Percentiles rank a stretch among this genome's conserved stretches.
phyloP scores from a whole-genome alignment of 2,888 invertebrate genomes.

The Prosopocoilus inquinatus region DNA sequence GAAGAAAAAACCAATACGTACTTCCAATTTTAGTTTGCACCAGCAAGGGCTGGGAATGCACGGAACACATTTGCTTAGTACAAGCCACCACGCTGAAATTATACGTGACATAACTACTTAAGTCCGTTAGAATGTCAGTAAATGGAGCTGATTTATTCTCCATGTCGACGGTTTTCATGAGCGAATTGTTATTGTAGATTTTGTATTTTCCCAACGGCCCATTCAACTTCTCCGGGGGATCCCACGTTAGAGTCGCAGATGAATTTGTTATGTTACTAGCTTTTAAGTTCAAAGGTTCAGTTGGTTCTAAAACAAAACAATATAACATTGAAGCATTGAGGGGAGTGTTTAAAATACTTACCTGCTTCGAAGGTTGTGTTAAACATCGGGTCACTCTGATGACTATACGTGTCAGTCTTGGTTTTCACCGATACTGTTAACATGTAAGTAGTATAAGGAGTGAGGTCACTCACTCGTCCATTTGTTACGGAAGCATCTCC shows the following conservation, averaged over 20 bases:
- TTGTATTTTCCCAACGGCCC: conserved; percentile 70
- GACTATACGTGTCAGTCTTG: conserved; percentile 54
- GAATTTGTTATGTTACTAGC: conserved; percentile 61
- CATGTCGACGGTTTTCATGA: background rate
- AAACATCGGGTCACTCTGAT: conserved; percentile 59
- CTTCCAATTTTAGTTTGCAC: conserved; percentile 49
- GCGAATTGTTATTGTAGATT: conserved; percentile 12
- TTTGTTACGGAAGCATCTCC: conserved; percentile 54
- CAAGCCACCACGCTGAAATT: conserved; percentile 70
- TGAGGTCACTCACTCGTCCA: conserved; percentile 61
- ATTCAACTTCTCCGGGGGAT: conserved; percentile 68
- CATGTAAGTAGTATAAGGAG: conserved; percentile 74
- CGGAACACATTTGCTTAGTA: conserved; percentile 64
- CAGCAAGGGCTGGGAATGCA: conserved; percentile 36
- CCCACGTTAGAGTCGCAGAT: conserved; percentile 65
- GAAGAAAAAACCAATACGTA: conserved; percentile 28
- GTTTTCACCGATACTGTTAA: conserved; percentile 66
- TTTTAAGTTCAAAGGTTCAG: conserved; percentile 60
- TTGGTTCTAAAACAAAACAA: conserved; percentile 51
- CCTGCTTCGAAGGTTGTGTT: conserved; percentile 71
- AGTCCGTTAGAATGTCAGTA: conserved; percentile 36
- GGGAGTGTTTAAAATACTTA: conserved; percentile 38
- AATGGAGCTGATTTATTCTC: background rate
- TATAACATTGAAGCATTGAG: background rate
- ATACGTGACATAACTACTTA: conserved; percentile 66